A percentile compares a stretch with the other conserved stretches of the same genome.
Evolutionary conservation across 1,140 invertebrate genomes (phyloP).

Genomic region (Diachasmimorpha longicaudata): DNA sequence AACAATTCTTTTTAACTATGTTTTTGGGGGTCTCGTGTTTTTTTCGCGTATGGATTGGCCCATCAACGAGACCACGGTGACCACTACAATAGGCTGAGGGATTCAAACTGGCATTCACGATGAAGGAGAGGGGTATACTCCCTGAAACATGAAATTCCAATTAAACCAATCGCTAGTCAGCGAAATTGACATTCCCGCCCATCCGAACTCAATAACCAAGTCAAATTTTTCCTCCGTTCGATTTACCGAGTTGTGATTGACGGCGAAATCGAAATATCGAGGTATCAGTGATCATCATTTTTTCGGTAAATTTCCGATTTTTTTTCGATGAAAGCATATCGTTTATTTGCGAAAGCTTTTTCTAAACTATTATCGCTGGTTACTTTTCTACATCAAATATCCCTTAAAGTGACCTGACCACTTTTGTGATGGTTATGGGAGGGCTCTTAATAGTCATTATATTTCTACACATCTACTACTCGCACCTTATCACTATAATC

Average conservation of each 20-base stretch:
- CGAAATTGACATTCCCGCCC: constrained; percentile 19
- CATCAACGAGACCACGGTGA: constrained; percentile 1
- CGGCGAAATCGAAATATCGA: not conserved
- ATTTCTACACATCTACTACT: too few relatives aligned
- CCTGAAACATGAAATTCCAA: constrained; percentile 38
- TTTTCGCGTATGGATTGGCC: not conserved
- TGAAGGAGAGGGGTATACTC: not conserved
- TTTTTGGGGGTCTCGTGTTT: not conserved
- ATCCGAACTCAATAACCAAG: constrained; percentile 4
- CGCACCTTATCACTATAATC: too few relatives aligned
- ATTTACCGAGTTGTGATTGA: not conserved
- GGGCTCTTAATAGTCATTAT: too few relatives aligned
- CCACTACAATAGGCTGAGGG: not conserved
- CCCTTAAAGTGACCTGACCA: not conserved
- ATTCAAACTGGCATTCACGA: not conserved
- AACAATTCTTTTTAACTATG: constrained; percentile 1
- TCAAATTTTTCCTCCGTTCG: not conserved
- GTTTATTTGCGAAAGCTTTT: too few relatives aligned
- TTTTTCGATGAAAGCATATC: not conserved
- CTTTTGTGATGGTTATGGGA: too few relatives aligned
- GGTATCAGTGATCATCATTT: not conserved
- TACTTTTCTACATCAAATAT: too few relatives aligned
- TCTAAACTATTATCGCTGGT: too few relatives aligned
- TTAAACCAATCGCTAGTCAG: constrained; percentile 29
- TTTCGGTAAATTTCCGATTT: too few relatives aligned